These are phyloP conservation scores for Tenthredo scrophulariae DNA, from an alignment of 2,888 invertebrate species.

Conservation along the genomic window DNA sequence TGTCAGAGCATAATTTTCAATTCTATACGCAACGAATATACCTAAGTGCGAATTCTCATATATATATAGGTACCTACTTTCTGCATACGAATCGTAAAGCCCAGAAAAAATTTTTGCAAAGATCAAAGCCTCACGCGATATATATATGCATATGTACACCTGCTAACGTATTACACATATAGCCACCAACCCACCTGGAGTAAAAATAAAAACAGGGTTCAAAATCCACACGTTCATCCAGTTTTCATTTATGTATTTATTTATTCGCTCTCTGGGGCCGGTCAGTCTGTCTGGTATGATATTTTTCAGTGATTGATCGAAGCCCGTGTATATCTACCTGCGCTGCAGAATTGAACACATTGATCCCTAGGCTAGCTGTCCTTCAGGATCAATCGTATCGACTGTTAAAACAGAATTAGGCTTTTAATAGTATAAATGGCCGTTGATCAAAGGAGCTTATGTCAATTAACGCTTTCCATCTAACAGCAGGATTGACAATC, in stretches of 20 bases:
- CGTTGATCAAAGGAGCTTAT: slow-evolving; percentile 35
- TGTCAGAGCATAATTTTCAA: slow-evolving; percentile 16
- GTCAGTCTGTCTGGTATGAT: not conserved
- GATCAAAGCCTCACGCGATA: slow-evolving; percentile 5
- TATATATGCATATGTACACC: not conserved
- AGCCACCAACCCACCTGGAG: not conserved
- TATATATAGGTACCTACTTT: not conserved
- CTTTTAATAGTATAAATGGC: slow-evolving; percentile 1
- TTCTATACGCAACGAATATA: not conserved
- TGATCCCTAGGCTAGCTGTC: slow-evolving; percentile 2
- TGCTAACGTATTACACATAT: not conserved
- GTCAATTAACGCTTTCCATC: slow-evolving; percentile 31
- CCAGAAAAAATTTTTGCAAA: not conserved
- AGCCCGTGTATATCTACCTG: not conserved
- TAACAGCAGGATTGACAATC: not conserved
- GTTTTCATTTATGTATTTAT: slow-evolving; percentile 25
- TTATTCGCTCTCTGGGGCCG: not conserved
- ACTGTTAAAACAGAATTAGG: slow-evolving; percentile 40
- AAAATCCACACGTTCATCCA: not conserved
- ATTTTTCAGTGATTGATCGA: slow-evolving; percentile 26
- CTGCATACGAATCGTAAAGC: not conserved
- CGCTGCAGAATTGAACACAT: not conserved
- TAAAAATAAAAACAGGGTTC: not conserved
- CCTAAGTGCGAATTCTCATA: not conserved
- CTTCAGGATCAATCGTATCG: slow-evolving; percentile 17